Percentiles rank a stretch among this genome's conserved stretches.
Evolutionary conservation across 2,888 invertebrate genomes (phyloP).

Genomic region (Tetheella fluctuosa): DNA sequence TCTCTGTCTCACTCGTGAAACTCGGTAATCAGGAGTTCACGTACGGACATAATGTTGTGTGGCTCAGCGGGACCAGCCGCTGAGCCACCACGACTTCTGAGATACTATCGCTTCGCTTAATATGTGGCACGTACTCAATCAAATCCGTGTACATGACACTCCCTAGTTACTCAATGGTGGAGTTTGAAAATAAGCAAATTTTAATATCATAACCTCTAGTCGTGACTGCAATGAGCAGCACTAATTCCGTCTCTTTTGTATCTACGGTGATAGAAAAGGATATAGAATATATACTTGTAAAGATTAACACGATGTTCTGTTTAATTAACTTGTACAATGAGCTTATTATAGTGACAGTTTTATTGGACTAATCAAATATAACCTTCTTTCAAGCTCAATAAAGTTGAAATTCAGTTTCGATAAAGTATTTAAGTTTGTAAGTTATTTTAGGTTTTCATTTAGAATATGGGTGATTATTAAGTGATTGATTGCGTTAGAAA

Average conservation of each 20-base stretch:
- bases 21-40: too few species aligned
- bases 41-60: too few species aligned
- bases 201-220: conserved; percentile 68
- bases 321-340: not conserved
- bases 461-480: too few species aligned
- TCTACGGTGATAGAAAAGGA: not conserved
- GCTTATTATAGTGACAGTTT: not conserved
- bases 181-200: conserved; percentile 67
- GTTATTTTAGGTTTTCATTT: too few species aligned
- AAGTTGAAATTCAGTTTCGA: too few species aligned
- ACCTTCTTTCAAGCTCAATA: too few species aligned
- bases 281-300: not conserved
- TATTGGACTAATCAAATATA: not conserved
- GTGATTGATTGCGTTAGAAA: too few species aligned
- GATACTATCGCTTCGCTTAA: not conserved
- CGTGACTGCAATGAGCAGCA: conserved; percentile 57
- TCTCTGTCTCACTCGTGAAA: too few species aligned
- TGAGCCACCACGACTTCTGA: too few species aligned
- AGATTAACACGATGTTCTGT: conserved; percentile 1
- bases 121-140: conserved; percentile 1
- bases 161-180: conserved; percentile 62
- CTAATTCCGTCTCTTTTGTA: conserved; percentile 28
- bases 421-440: too few species aligned
- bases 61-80: too few species aligned
- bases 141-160: conserved; percentile 41